Percentiles rank a stretch among this genome's conserved stretches.
These are phyloP conservation scores for Sminthopsis crassicaudata DNA, from an alignment of 2,113 vertebrate species.

Conservation along the genomic window DNA sequence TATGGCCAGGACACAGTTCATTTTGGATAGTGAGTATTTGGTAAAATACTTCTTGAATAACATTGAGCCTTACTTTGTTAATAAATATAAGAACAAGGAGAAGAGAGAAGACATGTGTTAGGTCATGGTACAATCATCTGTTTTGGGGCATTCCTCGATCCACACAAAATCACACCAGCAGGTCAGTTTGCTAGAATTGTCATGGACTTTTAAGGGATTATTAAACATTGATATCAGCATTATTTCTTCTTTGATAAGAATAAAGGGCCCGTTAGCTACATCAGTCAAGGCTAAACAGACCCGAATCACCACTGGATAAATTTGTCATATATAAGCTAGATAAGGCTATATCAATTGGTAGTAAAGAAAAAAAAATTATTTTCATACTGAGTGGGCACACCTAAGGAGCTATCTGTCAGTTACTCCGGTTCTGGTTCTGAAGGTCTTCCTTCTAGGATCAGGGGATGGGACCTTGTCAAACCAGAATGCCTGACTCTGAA, in stretches of 20 bases:
- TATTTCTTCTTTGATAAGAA: neutral
- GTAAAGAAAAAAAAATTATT: neutral
- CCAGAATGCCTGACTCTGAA: neutral
- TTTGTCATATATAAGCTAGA: neutral
- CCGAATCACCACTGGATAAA: neutral
- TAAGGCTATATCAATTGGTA: neutral
- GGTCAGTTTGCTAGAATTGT: neutral
- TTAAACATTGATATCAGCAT: neutral
- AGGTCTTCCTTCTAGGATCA: neutral
- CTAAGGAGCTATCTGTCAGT: neutral
- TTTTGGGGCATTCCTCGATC: neutral
- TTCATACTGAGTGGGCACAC: neutral
- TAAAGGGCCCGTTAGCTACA: neutral
- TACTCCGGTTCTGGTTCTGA: neutral
- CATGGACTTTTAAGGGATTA: neutral
- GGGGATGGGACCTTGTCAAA: neutral
- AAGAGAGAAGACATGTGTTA: neutral
- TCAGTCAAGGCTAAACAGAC: neutral
- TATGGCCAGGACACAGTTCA: neutral
- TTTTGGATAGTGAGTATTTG: neutral
- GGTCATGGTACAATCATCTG: neutral
- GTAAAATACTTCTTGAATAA: neutral
- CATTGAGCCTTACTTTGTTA: neutral
- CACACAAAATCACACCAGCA: neutral
- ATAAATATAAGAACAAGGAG: neutral